Evolutionary conservation across 2,113 vertebrate genomes (phyloP), one percentile per base, ranked within the genome.

Genomic region (Setophaga kirtlandii): DNA sequence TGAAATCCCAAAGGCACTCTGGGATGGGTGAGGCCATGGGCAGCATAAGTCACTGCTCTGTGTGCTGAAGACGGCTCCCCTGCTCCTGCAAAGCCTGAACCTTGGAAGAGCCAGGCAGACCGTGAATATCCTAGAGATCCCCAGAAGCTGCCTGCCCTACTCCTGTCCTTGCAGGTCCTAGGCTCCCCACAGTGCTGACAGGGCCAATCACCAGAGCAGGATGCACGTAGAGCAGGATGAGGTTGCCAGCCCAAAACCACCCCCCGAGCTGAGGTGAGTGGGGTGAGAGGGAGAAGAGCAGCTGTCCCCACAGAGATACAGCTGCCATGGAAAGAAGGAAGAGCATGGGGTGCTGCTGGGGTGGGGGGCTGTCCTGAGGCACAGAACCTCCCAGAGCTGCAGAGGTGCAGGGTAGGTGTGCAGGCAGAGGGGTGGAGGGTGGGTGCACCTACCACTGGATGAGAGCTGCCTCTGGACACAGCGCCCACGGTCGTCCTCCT

Each of bases 401-500:
- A 44, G 21, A 25, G 25, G 22, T 7, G 71, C 1, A 3, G 21
- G 25, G 37, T 35, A 30, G 47, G 37, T 20, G 25, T 58, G 42
- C 33, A 15, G 35, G 39, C 64, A 87, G 65, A 37, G 30, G 16
- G 31, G 37, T 16, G 31, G 15, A 27, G 21, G 13, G 19, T 9
- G 9, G 15, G 27, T 68, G 47, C 46, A 94, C 94, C 0, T 98
- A 98, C 98, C 97, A 1, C 37, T 67, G 41, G 88, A 35, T 16
- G 69, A 59, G 46, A 31, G 92, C 19, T 58, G 83, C 93, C 90
- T 94, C 78, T 74, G 95, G 83, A 99, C 79, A 6, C 99, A 99
- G 35, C 39, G 96, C 9, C 98, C 98, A 0, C 9, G 95, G 12
- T 64, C 76, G 4, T 99, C 98, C 70, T 99, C 99, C 60, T 96